Base-by-base conservation (phyloP, 1,140 invertebrate species). In the Papilio xuthus region DNA sequence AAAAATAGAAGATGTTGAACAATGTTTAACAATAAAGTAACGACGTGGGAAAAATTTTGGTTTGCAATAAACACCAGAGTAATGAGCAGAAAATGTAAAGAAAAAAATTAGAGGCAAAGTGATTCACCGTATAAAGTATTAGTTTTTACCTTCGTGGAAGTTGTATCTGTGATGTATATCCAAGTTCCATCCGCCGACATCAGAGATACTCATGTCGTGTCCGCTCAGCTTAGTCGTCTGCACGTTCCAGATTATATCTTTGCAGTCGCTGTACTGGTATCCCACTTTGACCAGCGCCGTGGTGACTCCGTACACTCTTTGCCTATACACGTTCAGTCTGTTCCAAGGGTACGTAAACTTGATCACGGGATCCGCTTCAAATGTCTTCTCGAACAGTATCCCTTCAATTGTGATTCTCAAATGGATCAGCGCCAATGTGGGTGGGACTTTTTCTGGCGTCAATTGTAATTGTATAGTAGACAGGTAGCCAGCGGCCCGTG, bases 291-390 rank as follows among this genome's bases (percentile, higher is more conserved):
- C 98, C 93, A 98, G 95, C 3, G 97, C 98, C 0, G 97, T 98
- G 0, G 98, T 98, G 0, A 98, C 97, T 0, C 98, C 98, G 85
- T 98, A 98, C 37, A 99, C 98, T 78, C 98, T 95, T 94, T 99
- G 98, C 42, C 98, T 95, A 89, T 99, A 99, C n/a, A 99, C 98
- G 89, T 99, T 99, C 2, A 98, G 94, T 80, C 98, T 95, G 89
- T 99, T 98, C 99, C 99, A 99, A 0, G 98, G 97, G 89, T 99
- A 99, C 0, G 98, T 99, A 88, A 98, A 99, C 89, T 98, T 99
- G 67, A 99, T 98, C 12, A 98, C 96, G 1, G 98, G 97, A 94
- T 99, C 98, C 0, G 99, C 98, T 92, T 99, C 98, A 88, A 99
- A 99, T 0, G 96, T 96, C 88, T 98, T 98, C 86, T 99, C 97